Evolutionary conservation across 2,888 invertebrate genomes (phyloP).

Genomic region (Macrophya annulata): DNA sequence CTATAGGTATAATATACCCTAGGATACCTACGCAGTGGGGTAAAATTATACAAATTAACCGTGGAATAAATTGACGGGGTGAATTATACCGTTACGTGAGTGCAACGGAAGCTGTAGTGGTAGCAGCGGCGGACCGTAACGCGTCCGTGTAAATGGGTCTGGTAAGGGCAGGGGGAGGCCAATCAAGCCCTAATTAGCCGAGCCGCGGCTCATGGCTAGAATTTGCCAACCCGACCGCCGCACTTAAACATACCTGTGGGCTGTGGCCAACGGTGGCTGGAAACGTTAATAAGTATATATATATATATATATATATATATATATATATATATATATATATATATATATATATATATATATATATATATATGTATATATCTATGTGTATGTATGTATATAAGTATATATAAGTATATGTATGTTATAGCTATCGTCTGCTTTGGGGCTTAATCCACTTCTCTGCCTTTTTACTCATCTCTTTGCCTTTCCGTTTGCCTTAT

Average conservation of each 20-base stretch:
- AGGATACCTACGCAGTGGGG: neutral
- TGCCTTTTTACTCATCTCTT: neutral
- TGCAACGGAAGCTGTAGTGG: slow-evolving; percentile 56
- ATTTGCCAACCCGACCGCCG: slow-evolving; percentile 57
- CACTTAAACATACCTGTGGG: slow-evolving; percentile 54
- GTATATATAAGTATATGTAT: neutral
- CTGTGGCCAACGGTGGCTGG: slow-evolving; percentile 20
- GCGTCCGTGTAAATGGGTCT: slow-evolving; percentile 37
- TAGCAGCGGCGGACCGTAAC: slow-evolving; percentile 51
- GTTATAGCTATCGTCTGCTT: slow-evolving; percentile 9
- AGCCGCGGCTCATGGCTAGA: slow-evolving; percentile 63
- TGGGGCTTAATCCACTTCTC: slow-evolving; percentile 4
- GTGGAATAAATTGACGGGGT: slow-evolving; percentile 68
- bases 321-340: neutral
- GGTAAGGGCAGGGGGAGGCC: slow-evolving; percentile 64
- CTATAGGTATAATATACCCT: neutral
- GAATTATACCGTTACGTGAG: slow-evolving; percentile 71
- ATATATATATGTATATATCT: neutral
- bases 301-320: neutral
- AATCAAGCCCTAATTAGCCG: slow-evolving; percentile 76
- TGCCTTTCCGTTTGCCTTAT: neutral
- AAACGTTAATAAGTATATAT: slow-evolving; percentile 26
- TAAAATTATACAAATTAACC: slow-evolving; percentile 68
- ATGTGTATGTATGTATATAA: neutral
- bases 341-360: neutral